Evolutionary conservation across 2,113 vertebrate genomes (phyloP).

Genomic region (Callionymus lyra): DNA sequence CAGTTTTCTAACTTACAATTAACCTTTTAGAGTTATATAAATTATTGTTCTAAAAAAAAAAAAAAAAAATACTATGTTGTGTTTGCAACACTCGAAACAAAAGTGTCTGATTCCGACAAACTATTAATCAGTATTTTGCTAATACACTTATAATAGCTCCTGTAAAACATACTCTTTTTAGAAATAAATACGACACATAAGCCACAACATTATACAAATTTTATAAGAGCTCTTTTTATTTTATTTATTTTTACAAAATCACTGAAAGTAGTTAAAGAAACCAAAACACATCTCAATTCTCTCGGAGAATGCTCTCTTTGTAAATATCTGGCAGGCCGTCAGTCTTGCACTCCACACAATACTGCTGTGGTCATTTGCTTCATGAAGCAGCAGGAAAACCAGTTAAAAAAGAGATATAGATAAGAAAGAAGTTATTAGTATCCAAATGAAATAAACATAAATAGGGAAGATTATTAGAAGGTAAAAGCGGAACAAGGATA

Average conservation of each 20-base stretch:
- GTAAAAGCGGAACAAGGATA: conserved; percentile 26
- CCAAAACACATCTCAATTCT: conserved; percentile 65
- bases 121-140: too few relatives aligned
- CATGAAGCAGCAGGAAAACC: conserved; percentile 14
- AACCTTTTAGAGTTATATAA: too few relatives aligned
- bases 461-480: conserved; percentile 19
- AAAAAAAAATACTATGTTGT: too few relatives aligned
- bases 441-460: conserved; percentile 5
- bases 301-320: conserved; percentile 59
- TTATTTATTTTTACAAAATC: conserved; percentile 71
- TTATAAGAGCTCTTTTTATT: conserved; percentile 44
- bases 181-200: too few relatives aligned
- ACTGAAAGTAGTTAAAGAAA: conserved; percentile 50
- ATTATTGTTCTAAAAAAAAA: too few relatives aligned
- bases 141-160: too few relatives aligned
- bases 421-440: conserved; percentile 22
- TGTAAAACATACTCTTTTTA: too few relatives aligned
- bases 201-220: conserved; percentile 12
- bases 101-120: too few relatives aligned
- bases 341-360: conserved; percentile 63
- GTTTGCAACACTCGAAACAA: too few relatives aligned
- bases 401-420: conserved; percentile 22
- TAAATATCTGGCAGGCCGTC: conserved; percentile 41
- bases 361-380: conserved; percentile 69
- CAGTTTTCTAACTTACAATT: too few relatives aligned